These are phyloP conservation scores for Napeogenes inachia DNA, from an alignment of 2,888 invertebrate species.

Conservation along the genomic window DNA sequence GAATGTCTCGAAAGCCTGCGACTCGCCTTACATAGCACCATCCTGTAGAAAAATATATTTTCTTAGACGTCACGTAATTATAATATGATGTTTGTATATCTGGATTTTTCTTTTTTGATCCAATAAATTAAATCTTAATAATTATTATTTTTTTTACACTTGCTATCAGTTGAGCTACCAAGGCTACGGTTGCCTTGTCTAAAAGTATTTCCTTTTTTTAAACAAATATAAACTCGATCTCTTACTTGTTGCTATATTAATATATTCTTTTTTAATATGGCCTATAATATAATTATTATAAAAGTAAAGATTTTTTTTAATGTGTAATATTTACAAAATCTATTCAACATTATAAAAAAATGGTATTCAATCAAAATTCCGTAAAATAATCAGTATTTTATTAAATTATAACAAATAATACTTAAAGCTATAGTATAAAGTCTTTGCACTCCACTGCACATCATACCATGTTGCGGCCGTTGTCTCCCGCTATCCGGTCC, in stretches of 20 bases:
- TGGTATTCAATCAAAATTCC: slow-evolving; percentile 24
- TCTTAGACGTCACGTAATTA: too few species aligned
- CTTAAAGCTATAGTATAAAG: slow-evolving; percentile 21
- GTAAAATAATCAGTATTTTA: slow-evolving; percentile 22
- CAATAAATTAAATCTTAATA: too few species aligned
- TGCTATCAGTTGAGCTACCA: not conserved
- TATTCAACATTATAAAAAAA: slow-evolving; percentile 8
- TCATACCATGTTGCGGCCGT: slow-evolving; percentile 90
- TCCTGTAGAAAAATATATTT: slow-evolving; percentile 16
- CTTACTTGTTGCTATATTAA: too few species aligned
- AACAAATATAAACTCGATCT: too few species aligned
- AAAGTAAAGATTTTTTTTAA: too few species aligned
- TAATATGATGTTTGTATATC: too few species aligned
- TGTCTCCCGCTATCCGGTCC: slow-evolving; percentile 88
- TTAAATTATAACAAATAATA: slow-evolving; percentile 27
- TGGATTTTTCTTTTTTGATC: too few species aligned
- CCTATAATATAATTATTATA: too few species aligned
- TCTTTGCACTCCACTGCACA: slow-evolving; percentile 29
- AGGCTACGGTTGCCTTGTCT: not conserved
- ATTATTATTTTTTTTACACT: not conserved
- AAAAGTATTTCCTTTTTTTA: not conserved
- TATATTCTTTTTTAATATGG: too few species aligned
- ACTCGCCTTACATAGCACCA: slow-evolving; percentile 11
- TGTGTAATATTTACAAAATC: not conserved
- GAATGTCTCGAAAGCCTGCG: not conserved